Conservation (phyloP, 2,797 vertebrate genomes). For the Diceros bicornis region DNA sequence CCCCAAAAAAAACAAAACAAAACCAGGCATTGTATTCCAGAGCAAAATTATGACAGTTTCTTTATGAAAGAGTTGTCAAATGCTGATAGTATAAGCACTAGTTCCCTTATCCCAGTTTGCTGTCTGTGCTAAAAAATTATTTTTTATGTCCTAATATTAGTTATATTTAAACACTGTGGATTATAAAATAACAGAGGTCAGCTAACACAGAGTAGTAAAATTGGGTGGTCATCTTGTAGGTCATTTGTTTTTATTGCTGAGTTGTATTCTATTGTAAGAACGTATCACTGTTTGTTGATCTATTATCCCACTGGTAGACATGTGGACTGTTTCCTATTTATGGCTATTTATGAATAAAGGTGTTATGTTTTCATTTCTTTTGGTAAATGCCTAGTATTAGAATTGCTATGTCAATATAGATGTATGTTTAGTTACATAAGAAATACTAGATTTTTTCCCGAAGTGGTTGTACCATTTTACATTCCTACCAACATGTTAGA, state of each 20-base stretch:
- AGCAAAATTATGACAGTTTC: constrained; percentile 38
- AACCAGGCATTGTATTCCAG: constrained; percentile 13
- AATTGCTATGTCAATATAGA: background rate
- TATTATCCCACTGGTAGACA: background rate
- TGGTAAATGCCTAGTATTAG: background rate
- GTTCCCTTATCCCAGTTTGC: background rate
- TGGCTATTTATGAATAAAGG: background rate
- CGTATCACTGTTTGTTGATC: background rate
- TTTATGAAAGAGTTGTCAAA: background rate
- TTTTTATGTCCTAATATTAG: constrained; percentile 15
- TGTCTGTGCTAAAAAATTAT: background rate
- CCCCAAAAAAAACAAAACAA: background rate
- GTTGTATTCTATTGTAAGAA: constrained; percentile 27
- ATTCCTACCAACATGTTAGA: background rate
- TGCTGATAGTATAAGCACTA: background rate
- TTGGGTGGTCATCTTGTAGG: background rate
- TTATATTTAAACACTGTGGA: constrained; percentile 19
- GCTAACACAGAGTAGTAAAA: background rate
- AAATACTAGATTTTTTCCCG: background rate
- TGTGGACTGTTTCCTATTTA: background rate
- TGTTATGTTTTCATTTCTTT: constrained; percentile 19
- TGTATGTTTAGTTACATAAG: constrained; percentile 24
- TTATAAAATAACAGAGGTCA: background rate
- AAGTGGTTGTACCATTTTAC: background rate
- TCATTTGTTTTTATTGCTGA: constrained; percentile 44